Evolutionary conservation across 2,888 invertebrate species (phyloP).

Genomic region (Oegoconia quadripuncta): DNA sequence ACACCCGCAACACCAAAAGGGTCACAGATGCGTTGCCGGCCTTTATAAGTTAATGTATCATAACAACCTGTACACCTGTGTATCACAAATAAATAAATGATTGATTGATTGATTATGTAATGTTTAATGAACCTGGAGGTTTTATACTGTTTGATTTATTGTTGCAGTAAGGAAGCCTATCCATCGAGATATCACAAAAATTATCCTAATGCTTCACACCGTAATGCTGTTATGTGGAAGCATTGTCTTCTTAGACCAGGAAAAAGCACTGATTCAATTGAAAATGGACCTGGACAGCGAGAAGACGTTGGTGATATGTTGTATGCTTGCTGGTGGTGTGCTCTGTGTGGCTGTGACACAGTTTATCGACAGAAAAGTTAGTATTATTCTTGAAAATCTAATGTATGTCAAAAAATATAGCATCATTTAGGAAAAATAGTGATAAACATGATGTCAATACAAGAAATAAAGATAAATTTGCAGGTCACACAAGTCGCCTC

Average conservation of each 20-base stretch:
- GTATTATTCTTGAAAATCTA: conserved; percentile 9
- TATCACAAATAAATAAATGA: too few species aligned
- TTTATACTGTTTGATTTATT: neutral
- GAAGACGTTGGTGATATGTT: conserved; percentile 35
- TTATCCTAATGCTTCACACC: conserved; percentile 48
- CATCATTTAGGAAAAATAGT: neutral
- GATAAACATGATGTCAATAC: neutral
- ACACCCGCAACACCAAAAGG: too few species aligned
- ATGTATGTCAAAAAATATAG: too few species aligned
- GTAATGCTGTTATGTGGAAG: conserved; percentile 48
- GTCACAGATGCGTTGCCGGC: too few species aligned
- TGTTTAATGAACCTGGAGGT: too few species aligned
- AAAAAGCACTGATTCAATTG: conserved; percentile 48
- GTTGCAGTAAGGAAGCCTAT: conserved; percentile 53
- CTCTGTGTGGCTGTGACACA: conserved; percentile 28
- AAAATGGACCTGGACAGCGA: conserved; percentile 39
- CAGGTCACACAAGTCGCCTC: too few species aligned
- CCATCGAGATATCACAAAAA: conserved; percentile 52
- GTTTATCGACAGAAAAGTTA: conserved; percentile 53
- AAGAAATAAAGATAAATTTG: too few species aligned
- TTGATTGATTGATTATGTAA: too few species aligned
- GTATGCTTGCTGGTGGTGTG: conserved; percentile 40
- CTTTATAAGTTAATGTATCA: too few species aligned
- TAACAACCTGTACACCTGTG: too few species aligned
- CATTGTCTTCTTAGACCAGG: conserved; percentile 54